phyloP scores from a whole-genome alignment of 2,113 vertebrate genomes.

The Pampusana beccarii region DNA sequence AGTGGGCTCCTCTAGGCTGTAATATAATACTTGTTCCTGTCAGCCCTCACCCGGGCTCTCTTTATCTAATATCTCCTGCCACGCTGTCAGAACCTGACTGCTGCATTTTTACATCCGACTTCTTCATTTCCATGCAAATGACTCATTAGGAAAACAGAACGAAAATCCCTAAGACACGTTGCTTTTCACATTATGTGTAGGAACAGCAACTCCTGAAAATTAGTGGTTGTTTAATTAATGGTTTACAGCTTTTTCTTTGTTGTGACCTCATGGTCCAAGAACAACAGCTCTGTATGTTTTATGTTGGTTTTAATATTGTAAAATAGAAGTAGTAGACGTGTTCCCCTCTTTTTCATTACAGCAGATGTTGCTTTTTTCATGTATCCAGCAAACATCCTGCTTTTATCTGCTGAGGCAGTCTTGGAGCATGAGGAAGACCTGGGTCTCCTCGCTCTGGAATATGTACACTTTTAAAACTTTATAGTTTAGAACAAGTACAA shows the following conservation, averaged over 20 bases:
- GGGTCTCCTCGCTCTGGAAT: neutral
- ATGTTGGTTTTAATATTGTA: neutral
- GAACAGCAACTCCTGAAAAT: neutral
- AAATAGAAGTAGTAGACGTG: neutral
- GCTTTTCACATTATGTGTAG: neutral
- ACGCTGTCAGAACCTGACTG: neutral
- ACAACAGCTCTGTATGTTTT: neutral
- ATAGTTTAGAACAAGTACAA: neutral
- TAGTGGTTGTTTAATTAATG: neutral
- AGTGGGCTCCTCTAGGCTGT: neutral
- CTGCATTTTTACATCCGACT: neutral
- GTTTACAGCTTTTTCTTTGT: neutral
- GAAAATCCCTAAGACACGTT: accelerated
- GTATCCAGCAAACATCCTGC: neutral
- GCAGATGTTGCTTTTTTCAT: neutral
- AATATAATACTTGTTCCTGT: neutral
- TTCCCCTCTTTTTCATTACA: neutral
- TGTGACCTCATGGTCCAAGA: neutral
- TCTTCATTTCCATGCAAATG: neutral
- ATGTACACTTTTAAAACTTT: neutral
- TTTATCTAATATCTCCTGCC: neutral
- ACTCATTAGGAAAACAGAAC: neutral
- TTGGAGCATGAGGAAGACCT: neutral
- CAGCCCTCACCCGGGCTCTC: neutral
- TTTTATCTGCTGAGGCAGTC: neutral